Conservation (phyloP, 2,113 vertebrate genomes). For the Salvelinus namaycush region DNA sequence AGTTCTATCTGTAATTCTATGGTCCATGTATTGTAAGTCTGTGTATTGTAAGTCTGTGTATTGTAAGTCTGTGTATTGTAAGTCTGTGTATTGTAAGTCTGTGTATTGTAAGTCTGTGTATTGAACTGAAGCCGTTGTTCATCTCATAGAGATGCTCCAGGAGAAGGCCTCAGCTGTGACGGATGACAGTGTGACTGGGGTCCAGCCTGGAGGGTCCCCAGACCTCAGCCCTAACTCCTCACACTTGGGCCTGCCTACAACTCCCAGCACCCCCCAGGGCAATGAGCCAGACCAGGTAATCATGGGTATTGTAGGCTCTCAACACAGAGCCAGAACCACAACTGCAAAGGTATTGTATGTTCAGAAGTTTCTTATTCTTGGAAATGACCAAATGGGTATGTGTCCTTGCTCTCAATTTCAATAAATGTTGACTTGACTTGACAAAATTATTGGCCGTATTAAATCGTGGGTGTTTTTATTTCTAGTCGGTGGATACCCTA, state of each 20-base stretch:
- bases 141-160: constrained; percentile 92
- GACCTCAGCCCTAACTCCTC: constrained; percentile 79
- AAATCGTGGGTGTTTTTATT: not conserved
- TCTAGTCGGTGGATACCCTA: not conserved
- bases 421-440: not conserved
- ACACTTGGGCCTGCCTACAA: constrained; percentile 75
- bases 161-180: constrained; percentile 90
- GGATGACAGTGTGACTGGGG: constrained; percentile 84
- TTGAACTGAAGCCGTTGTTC: too few relatives aligned
- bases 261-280: constrained; percentile 79
- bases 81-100: too few relatives aligned
- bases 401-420: not conserved
- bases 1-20: too few relatives aligned
- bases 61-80: too few relatives aligned
- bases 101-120: too few relatives aligned
- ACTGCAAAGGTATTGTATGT: too few relatives aligned
- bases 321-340: constrained; percentile 7
- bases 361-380: not conserved
- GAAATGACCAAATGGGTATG: not conserved
- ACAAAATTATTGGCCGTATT: not conserved
- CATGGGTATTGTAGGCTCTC: not conserved
- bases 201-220: constrained; percentile 73
- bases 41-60: too few relatives aligned
- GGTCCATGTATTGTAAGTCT: too few relatives aligned
- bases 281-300: constrained; percentile 88